Evolutionary conservation across 1,140 invertebrate genomes (phyloP), one percentile per base, ranked within the genome.

Genomic region (Drosophila leontia): DNA sequence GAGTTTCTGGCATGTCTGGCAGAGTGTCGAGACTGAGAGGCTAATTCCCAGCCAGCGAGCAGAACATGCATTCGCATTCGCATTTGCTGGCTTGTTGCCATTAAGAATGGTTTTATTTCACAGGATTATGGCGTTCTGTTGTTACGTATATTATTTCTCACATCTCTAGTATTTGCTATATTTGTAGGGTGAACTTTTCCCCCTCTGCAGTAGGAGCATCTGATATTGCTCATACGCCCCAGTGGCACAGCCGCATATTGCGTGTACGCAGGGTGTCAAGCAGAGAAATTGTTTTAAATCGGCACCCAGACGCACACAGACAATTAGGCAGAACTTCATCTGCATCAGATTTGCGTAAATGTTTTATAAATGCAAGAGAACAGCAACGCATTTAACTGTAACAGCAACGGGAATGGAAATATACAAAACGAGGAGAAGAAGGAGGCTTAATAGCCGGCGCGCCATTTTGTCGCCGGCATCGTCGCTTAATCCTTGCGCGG

Each of bases 401-500:
- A 15, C 32, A 15, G 53, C 75, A 63, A 62, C 47, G 41, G 64
- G 65, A 71, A 37, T 71, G 67, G 53, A 71, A 58, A 69, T 50
- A 2, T 11, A 34, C 32, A 26, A 51, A 69, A 62, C 53, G 57
- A 17, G 50, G 12, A 58, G 9, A 32, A 45, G 19, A n/a, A 53
- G 12, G 19, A 23, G 62, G 50, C 23, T 84, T 78, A 88, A 90
- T 81, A 64, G 80, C 17, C 80, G 64, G 29, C 59, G 53, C 74
- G 74, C 67, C 81, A 84, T 80, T 83, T 78, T 50, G 74, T 70
- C 64, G 74, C 62, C 72, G 32, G 37, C 47, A 63, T 47, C 76
- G 68, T 57, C 65, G 53, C 67, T 90, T 88, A 88, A 88, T 88
- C 84, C 85, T 81, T 90, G 80, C 64, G 51, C 74, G 85, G 81